Evolutionary conservation across 2,113 vertebrate genomes (phyloP).

Genomic region (Hypanus sabinus): DNA sequence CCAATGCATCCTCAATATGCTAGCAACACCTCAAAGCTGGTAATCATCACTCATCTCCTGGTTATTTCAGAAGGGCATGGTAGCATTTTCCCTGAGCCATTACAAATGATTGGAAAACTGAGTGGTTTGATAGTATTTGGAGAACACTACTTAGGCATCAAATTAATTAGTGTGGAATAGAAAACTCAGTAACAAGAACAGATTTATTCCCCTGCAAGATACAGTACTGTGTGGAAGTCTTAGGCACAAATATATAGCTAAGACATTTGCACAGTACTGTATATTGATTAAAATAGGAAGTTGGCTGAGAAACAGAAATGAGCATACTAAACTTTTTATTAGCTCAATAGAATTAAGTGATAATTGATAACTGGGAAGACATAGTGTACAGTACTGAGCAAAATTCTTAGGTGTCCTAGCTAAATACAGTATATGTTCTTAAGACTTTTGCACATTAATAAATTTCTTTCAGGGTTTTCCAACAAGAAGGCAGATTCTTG

Average conservation of each 20-base stretch:
- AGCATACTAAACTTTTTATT: too few relatives aligned
- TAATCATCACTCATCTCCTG: not conserved
- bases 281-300: too few relatives aligned
- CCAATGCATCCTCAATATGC: not conserved
- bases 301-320: too few relatives aligned
- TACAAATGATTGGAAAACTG: not conserved
- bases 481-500: not conserved
- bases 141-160: not conserved
- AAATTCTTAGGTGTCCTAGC: too few relatives aligned
- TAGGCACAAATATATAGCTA: too few relatives aligned
- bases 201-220: not conserved
- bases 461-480: not conserved
- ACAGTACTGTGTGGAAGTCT: too few relatives aligned
- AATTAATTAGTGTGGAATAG: not conserved
- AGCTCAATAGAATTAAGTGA: too few relatives aligned
- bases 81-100: not conserved
- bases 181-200: not conserved
- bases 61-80: not conserved
- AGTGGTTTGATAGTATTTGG: not conserved
- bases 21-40: not conserved
- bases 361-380: too few relatives aligned
- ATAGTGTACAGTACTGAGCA: too few relatives aligned
- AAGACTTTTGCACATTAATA: not conserved
- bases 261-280: too few relatives aligned
- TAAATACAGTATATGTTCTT: too few relatives aligned